Evolutionary conservation across 2,113 vertebrate species (phyloP).

Genomic region (Ameiurus melas): DNA sequence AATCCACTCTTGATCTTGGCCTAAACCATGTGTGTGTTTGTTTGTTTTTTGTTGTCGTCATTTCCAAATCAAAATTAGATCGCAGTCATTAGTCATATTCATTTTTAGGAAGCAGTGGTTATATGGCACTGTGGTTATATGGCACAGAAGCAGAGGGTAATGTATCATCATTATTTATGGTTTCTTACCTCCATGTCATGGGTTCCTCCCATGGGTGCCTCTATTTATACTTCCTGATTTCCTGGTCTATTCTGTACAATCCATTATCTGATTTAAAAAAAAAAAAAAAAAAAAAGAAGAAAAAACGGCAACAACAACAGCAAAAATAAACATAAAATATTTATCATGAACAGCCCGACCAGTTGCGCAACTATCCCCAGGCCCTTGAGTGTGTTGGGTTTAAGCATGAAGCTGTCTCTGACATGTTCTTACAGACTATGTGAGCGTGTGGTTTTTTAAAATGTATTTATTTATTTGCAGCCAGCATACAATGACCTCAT

Average conservation of each 20-base stretch:
- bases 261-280: neutral
- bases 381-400: neutral
- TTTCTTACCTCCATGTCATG: neutral
- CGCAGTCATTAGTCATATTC: neutral
- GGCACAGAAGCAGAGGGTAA: neutral
- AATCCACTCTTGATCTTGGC: neutral
- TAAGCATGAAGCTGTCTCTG: neutral
- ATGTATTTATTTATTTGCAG: neutral
- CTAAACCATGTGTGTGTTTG: neutral
- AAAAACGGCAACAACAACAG: no score
- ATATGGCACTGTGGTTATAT: fast-evolving
- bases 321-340: neutral
- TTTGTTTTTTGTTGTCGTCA: neutral
- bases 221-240: neutral
- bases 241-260: no score
- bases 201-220: neutral
- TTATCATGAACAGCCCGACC: neutral
- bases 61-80: neutral
- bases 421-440: neutral
- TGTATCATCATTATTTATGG: neutral
- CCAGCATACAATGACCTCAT: neutral
- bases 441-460: no score
- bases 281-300: no score
- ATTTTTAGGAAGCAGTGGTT: no score
- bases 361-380: neutral